Evolutionary conservation across 2,113 vertebrate genomes (phyloP), one percentile per base, ranked within the genome.

Genomic region (Camelus dromedarius): DNA sequence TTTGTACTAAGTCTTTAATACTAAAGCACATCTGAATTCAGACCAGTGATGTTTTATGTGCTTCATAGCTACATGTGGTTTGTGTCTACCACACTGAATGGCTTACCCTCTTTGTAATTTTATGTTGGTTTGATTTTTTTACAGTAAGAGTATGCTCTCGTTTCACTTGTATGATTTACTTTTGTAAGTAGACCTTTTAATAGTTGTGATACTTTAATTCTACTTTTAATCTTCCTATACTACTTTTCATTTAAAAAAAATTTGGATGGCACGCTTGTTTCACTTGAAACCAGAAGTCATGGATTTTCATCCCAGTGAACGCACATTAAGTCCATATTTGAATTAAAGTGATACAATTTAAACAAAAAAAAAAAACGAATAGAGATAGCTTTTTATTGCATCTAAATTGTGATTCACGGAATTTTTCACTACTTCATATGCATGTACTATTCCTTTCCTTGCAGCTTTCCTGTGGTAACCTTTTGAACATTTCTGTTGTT

Each of bases 341-440:
- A 95, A 80, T 95, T 73, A 94, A 89, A 87, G 42, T 75, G 83
- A 79, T 91, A 54, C 19, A 84, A 35, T 91, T 91, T 70, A 26
- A 95, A 91, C 35, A 35, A 35, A 42, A 42, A 42, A 5, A 42
- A 89, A 50, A 95, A 87, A 90, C 69, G 66, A 87, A 42, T 64
- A 56, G 22, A 80, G 69, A 50, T 69, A 75, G 30, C 60, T 85
- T 81, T 89, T 95, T 86, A 79, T 32, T 28, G 19, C 46, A 48
- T 75, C 30, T 58, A 79, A 77, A 87, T 64, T 87, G n/a, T 82
- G 69, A 69, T n/a, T 95, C 42, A 77, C 5, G 32, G 62, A 30
- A 16, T 69, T 67, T 64, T 70, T 70, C 38, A 15, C 83, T 77
- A 30, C 14, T 84, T 84, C 70, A 6, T 62, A 16, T 52, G 6